phyloP scores from a whole-genome alignment of 2,888 invertebrate species.

The Pinctada fucata region DNA sequence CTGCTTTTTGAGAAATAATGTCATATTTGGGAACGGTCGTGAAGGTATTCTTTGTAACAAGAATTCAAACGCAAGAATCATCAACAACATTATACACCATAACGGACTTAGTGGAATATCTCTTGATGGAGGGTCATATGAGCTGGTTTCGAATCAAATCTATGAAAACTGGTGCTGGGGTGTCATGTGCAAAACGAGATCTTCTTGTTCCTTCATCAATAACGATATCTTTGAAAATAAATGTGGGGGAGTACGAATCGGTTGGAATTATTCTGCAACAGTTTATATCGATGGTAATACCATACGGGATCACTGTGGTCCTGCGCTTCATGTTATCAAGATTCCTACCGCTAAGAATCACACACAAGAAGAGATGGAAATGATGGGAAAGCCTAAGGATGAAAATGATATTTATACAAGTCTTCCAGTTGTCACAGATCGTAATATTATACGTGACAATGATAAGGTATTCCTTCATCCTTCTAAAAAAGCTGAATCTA shows the following conservation, averaged over 20 bases:
- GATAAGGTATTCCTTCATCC: conserved; percentile 31
- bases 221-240: conserved; percentile 42
- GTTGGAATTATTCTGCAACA: conserved; percentile 34
- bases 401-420: conserved; percentile 25
- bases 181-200: conserved; percentile 27
- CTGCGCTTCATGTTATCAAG: conserved; percentile 9
- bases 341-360: background rate
- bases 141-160: conserved; percentile 28
- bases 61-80: background rate
- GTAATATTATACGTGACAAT: conserved; percentile 32
- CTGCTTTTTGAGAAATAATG: conserved; percentile 3
- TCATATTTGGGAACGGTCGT: conserved; percentile 22
- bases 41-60: conserved; percentile 36
- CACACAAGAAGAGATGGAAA: background rate
- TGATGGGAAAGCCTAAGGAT: conserved; percentile 8
- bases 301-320: conserved; percentile 38
- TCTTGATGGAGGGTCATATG: conserved; percentile 36
- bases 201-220: conserved; percentile 20
- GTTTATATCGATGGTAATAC: conserved; percentile 37
- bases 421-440: conserved; percentile 26
- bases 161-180: conserved; percentile 44
- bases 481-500: background rate
- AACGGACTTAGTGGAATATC: conserved; percentile 38
- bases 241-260: conserved; percentile 38
- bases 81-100: conserved; percentile 31